Evolutionary conservation across 2,113 vertebrate species (phyloP).

Genomic region (Rhinopomastus cyanomelas): DNA sequence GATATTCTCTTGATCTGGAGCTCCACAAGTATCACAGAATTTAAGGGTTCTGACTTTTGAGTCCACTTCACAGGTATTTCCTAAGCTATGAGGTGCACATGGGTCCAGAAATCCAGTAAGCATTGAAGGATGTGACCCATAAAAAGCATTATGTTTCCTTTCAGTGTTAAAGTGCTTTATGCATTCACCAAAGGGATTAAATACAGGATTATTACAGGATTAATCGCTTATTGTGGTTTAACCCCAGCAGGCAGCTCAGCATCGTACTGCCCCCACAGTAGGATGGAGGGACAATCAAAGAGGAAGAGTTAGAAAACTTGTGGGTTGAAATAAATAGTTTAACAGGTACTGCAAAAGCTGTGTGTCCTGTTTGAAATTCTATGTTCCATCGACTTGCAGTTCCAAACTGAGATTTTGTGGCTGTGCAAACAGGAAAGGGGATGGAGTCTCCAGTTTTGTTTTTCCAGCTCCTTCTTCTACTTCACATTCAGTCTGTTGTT

Average conservation of each 20-base stretch:
- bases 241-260: neutral
- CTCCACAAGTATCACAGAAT: neutral
- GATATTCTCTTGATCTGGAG: neutral
- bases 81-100: neutral
- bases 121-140: neutral
- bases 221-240: neutral
- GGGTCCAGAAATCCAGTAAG: neutral
- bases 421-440: no score
- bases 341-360: neutral
- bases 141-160: neutral
- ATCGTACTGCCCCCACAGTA: rapidly evolving
- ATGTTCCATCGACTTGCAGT: no score
- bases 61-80: neutral
- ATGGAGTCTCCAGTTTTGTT: no score
- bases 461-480: no score
- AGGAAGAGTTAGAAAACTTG: neutral
- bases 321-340: neutral
- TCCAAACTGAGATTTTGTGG: no score
- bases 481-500: no score
- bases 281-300: neutral
- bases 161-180: neutral
- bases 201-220: neutral
- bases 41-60: neutral
- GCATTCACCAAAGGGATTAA: neutral
- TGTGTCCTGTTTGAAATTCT: no score